Base-by-base conservation (phyloP, 2,888 invertebrate species). In the Micoletzkya japonica region DNA sequence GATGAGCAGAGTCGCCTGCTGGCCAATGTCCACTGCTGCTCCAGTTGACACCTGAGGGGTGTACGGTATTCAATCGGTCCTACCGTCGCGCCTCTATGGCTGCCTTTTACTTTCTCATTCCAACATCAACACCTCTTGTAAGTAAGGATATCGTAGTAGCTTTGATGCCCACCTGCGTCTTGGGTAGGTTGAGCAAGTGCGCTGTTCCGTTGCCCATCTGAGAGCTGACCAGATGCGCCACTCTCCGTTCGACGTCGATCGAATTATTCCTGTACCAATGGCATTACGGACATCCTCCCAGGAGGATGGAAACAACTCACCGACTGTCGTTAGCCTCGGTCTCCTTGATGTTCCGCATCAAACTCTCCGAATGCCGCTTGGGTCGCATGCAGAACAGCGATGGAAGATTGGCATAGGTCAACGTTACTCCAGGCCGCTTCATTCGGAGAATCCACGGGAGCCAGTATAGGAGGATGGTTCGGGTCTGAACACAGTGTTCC, bases 371-470 rank as follows among this genome's bases (percentile, higher is more conserved):
- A 66, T 84, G 84, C 30, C 80, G 69, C 60, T 81, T 82, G 20
- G 82, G 82, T 71, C 80, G 81, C 20, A 76, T 72, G 34, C 82
- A 76, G 70, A 83, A 75, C 0, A 84, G 70, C 7, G 82, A 76
- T 7, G 84, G 84, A 30, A 85, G 73, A 1, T 77, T 76, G 10
- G 82, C 77, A 72, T 81, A 83, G 28, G 77, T 74, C 14, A 83
- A 69, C 37, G 75, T 72, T 52, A 80, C 72, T 17, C 63, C 84
- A 2, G 85, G 85, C 34, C 85, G 76, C 44, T 82, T 76, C 83
- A 85, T 85, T 59, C 83, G 76, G 37, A 85, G 73, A 67, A 82
- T 67, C 77, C 83, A 86, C 0, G 86, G 85, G 49, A 85, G 70
- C 83, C 84, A 86, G 75, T 84, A 83, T 30, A 85, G 76, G 30